Evolutionary conservation across 2,113 vertebrate species (phyloP).

Genomic region (Gymnobelideus leadbeateri): DNA sequence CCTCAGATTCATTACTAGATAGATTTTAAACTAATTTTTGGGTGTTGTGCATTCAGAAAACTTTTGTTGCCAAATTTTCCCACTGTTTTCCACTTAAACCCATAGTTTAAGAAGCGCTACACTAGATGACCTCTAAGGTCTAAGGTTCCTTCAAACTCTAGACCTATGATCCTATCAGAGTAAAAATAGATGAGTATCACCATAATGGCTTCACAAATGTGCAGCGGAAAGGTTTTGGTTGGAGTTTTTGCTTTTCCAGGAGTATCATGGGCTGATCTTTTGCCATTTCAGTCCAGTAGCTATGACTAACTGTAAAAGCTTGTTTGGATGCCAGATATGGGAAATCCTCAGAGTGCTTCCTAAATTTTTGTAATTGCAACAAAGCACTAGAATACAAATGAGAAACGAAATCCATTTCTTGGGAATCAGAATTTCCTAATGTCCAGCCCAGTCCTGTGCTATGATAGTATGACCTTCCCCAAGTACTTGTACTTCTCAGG

Average conservation of each 20-base stretch:
- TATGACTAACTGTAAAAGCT: conserved; percentile 62
- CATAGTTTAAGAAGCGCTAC: too few relatives aligned
- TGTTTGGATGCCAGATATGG: conserved; percentile 54
- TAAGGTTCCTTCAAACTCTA: neutral
- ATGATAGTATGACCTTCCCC: conserved; percentile 31
- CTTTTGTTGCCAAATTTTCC: too few relatives aligned
- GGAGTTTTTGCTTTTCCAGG: conserved; percentile 50
- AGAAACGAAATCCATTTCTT: conserved; percentile 25
- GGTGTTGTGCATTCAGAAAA: too few relatives aligned
- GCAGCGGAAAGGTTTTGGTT: neutral
- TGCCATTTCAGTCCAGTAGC: conserved; percentile 63
- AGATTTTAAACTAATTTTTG: too few relatives aligned
- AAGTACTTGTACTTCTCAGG: conserved; percentile 12
- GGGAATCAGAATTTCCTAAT: conserved; percentile 43
- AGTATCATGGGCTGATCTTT: conserved; percentile 62
- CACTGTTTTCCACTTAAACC: too few relatives aligned
- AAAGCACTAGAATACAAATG: conserved; percentile 32
- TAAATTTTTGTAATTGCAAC: conserved; percentile 52
- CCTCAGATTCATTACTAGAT: too few relatives aligned
- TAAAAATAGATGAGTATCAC: neutral
- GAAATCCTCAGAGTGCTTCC: conserved; percentile 61
- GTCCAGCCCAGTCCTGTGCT: neutral
- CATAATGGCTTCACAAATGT: conserved; percentile 20
- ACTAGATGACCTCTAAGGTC: neutral
- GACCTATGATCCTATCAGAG: neutral